Percentiles rank a stretch among this genome's conserved stretches.
Evolutionary conservation across 1,140 invertebrate species (phyloP).

Genomic region (Episyrphus balteatus): DNA sequence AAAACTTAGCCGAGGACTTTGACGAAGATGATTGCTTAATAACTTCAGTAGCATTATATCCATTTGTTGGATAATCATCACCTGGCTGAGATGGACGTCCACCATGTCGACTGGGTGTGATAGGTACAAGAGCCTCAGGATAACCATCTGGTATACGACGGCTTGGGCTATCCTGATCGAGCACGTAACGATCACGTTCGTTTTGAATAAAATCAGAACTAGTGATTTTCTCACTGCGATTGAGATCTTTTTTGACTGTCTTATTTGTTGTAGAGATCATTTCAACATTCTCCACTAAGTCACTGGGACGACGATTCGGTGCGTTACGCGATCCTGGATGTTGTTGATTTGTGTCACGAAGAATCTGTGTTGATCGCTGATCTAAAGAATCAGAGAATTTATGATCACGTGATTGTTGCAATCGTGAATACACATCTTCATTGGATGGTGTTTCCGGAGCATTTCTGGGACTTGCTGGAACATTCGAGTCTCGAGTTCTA

Average conservation of each 20-base stretch:
- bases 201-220: neutral
- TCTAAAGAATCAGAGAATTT: too few relatives aligned
- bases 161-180: neutral
- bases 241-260: conserved; percentile 4
- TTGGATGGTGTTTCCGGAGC: too few relatives aligned
- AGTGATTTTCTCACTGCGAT: neutral
- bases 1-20: conserved; percentile 27
- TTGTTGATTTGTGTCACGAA: too few relatives aligned
- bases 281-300: too few relatives aligned
- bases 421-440: too few relatives aligned
- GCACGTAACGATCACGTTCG: neutral
- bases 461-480: neutral
- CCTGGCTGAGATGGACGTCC: conserved; percentile 4
- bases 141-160: neutral
- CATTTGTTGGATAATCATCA: conserved; percentile 15
- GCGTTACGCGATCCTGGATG: too few relatives aligned
- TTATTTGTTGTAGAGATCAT: neutral
- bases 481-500: conserved; percentile 1
- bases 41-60: too few relatives aligned
- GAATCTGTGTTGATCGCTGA: too few relatives aligned
- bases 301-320: too few relatives aligned
- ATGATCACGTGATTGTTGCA: too few relatives aligned
- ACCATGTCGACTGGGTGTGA: neutral
- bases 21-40: conserved; percentile 9
- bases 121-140: neutral